Evolutionary conservation across 2,888 invertebrate species (phyloP), one percentile per base, ranked within the genome.

Genomic region (Eremobia ochroleuca): DNA sequence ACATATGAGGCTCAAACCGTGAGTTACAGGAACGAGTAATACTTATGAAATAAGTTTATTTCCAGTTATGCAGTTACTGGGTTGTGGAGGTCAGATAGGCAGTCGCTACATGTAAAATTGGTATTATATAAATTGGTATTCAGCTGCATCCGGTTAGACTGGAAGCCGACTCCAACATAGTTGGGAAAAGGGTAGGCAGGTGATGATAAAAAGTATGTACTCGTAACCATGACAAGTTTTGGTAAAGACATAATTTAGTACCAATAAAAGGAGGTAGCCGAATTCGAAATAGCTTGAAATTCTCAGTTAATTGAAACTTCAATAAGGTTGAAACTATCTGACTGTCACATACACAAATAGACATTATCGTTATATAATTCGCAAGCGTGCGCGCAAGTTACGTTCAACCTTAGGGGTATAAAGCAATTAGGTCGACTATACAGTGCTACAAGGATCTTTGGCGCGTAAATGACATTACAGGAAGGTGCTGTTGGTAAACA

Each of bases 1-100:
- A 73, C 80, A 82, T 88, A 87, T 86, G 85, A 86, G 85, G 85
- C 85, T 74, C 37, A 21, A 40, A 79, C 73, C 6, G 11, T 31
- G 31, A 80, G 61, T 52, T 52, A 21, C 37, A 77, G 64, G 55
- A 81, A 87, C 67, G 49, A 79, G 77, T 73, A 18, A 71, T 28
- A 28, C 3, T n/a, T 18, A n/a, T 49, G 5, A 1, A n/a, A 31
- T 9, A 5, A 0, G 25, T 67, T 34, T 3, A 9, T 49, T 67
- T 9, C 31, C 31, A 25, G 15, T 6, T n/a, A 21, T 4, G 8
- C 8, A 46, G 34, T 0, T 31, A 25, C 15, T 62, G 64, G 4
- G 4, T 43, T 43, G 9, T 15, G 21, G 34, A 66, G 25, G 43
- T 21, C 3, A 43, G 43, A 66, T 64, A 15, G 8, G 15, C n/a